phyloP scores from a whole-genome alignment of 2,113 vertebrate genomes.

The Microcebus jonahi region DNA sequence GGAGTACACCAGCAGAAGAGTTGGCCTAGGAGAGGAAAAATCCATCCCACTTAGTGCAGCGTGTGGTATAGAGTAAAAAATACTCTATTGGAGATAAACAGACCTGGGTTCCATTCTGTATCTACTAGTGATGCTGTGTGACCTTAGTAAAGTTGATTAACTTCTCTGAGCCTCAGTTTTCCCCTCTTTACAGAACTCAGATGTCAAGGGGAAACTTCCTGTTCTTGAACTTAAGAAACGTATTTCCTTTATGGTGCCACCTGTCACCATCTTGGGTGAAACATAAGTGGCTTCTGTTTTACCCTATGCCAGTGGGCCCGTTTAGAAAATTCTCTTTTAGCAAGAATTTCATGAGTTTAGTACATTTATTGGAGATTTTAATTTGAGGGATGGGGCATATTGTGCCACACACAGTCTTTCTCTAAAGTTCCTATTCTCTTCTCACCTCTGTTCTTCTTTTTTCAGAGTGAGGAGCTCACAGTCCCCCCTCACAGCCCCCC shows the following conservation, averaged over 20 bases:
- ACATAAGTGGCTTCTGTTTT: not conserved
- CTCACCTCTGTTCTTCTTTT: not conserved
- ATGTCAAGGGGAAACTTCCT: not conserved
- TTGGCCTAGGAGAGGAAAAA: not conserved
- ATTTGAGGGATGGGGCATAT: not conserved
- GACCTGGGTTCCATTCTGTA: not conserved
- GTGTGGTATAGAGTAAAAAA: not conserved
- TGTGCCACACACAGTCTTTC: not conserved
- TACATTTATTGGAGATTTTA: not conserved
- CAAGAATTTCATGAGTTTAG: not conserved
- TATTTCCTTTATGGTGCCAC: not conserved
- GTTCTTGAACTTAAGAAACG: not conserved
- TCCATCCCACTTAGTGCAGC: not conserved
- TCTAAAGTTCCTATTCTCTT: not conserved
- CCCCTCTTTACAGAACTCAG: not conserved
- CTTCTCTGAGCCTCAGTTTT: not conserved
- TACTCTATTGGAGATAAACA: not conserved
- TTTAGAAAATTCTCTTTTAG: not conserved
- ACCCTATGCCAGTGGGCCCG: not conserved
- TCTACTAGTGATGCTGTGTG: not conserved
- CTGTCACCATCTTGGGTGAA: not conserved
- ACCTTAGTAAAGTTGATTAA: not conserved
- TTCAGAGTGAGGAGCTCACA: not conserved
- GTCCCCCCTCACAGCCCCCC: too few relatives aligned
- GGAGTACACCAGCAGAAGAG: not conserved